Percentiles rank a stretch among this genome's conserved stretches.
These are phyloP conservation scores for Trachymyrmex cornetzi DNA, from an alignment of 1,140 invertebrate genomes.

Conservation along the genomic window DNA sequence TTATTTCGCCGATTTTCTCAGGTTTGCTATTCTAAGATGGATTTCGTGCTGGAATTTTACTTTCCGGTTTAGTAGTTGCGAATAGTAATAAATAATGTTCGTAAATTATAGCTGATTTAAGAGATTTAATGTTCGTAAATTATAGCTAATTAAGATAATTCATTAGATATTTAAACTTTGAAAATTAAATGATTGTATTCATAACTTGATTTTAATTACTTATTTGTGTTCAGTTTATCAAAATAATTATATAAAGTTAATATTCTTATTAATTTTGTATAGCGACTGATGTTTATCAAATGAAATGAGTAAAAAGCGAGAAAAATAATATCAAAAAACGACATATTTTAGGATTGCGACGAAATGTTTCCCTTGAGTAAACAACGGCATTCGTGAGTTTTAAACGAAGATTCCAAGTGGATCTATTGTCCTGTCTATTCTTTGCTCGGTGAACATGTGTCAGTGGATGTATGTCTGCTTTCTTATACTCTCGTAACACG, in stretches of 20 bases:
- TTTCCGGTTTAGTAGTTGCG: background rate
- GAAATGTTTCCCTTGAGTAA: constrained; percentile 2
- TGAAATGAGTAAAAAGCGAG: background rate
- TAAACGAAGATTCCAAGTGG: constrained; percentile 58
- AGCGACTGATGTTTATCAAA: background rate
- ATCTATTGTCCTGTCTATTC: constrained; percentile 54
- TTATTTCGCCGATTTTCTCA: background rate
- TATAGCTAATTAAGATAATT: background rate
- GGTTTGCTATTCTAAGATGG: background rate
- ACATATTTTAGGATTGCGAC: background rate
- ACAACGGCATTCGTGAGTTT: constrained; percentile 45
- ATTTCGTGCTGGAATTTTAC: background rate
- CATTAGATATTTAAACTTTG: constrained; percentile 2
- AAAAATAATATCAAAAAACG: background rate
- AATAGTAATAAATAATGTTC: constrained; percentile 2
- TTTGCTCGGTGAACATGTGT: constrained; percentile 40
- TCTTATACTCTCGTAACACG: constrained; percentile 56
- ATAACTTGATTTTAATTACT: background rate
- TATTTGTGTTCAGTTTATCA: background rate
- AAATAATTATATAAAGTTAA: background rate
- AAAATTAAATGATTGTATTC: background rate
- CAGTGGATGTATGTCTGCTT: constrained; percentile 61
- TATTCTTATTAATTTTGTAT: background rate
- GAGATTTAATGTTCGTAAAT: background rate
- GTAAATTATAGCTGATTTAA: background rate